Percentiles rank a stretch among this genome's conserved stretches.
phyloP scores from a whole-genome alignment of 2,797 vertebrate species.

The Spondyliosoma cantharus region DNA sequence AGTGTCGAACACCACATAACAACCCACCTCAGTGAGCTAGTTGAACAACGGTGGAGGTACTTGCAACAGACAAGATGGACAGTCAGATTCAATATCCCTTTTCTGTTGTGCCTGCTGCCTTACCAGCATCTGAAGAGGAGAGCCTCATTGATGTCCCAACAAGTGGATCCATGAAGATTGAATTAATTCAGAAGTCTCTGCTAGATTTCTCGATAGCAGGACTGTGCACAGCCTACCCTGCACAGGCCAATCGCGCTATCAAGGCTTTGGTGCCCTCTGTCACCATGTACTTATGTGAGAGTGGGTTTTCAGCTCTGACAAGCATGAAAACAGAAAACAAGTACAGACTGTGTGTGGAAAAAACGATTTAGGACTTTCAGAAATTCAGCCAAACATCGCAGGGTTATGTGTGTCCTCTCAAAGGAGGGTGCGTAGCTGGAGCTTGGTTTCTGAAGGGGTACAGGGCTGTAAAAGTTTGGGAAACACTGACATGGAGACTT shows the following conservation, averaged over 20 bases:
- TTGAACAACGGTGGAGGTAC: neutral
- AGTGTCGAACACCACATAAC: neutral
- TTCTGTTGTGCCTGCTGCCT: neutral
- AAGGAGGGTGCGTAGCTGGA: neutral
- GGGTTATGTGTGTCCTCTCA: neutral
- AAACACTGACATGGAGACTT: constrained; percentile 46
- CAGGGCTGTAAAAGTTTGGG: neutral
- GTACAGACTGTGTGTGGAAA: neutral
- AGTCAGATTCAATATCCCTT: neutral
- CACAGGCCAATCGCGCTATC: neutral
- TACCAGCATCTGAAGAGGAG: neutral
- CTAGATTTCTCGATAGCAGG: neutral
- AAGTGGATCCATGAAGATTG: constrained; percentile 3
- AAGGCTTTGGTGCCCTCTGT: neutral
- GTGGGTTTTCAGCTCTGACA: neutral
- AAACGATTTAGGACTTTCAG: neutral
- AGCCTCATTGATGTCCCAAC: neutral
- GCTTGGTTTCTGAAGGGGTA: neutral
- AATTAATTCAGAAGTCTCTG: neutral
- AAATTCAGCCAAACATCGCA: neutral
- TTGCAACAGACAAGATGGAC: neutral
- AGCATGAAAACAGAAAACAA: neutral
- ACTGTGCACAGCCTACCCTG: neutral
- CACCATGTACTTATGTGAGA: neutral
- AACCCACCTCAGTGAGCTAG: neutral